Percentiles rank a stretch among this genome's conserved stretches.
Evolutionary conservation across 2,888 invertebrate genomes (phyloP).

Genomic region (Amitus sp.): DNA sequence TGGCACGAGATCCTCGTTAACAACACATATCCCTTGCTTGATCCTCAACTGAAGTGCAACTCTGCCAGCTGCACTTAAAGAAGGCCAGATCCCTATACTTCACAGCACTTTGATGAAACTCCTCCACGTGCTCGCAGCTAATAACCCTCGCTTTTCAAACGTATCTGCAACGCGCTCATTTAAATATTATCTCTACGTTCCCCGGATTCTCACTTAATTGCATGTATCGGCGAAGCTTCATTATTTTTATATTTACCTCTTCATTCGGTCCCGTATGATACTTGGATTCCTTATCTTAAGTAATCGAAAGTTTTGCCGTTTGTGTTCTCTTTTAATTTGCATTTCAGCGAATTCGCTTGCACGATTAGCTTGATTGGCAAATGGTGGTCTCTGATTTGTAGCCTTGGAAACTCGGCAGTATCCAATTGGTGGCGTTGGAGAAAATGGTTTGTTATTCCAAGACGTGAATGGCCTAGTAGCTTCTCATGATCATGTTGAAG

Average conservation of each 20-base stretch:
- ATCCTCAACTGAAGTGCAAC: slow-evolving; percentile 21
- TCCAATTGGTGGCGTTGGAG: background rate
- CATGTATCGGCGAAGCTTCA: slow-evolving; percentile 2
- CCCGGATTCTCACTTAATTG: slow-evolving; percentile 5
- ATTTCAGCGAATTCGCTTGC: too few relatives aligned
- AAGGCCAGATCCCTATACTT: slow-evolving; percentile 27
- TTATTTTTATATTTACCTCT: slow-evolving; percentile 7
- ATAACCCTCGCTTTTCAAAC: slow-evolving; percentile 18
- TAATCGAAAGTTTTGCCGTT: background rate
- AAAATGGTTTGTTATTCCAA: slow-evolving; percentile 11
- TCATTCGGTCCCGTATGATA: slow-evolving; percentile 1
- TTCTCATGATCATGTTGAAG: background rate
- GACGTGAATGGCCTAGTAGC: slow-evolving; percentile 5
- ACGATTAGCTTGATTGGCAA: too few relatives aligned
- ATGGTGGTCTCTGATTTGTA: too few relatives aligned
- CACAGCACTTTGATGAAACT: slow-evolving; percentile 25
- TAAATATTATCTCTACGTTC: slow-evolving; percentile 5
- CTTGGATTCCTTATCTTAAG: slow-evolving; percentile 5
- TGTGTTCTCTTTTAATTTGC: background rate
- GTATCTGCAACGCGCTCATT: slow-evolving; percentile 13
- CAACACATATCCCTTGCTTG: slow-evolving; percentile 28
- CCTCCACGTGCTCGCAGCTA: slow-evolving; percentile 17
- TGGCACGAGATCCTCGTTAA: slow-evolving; percentile 34
- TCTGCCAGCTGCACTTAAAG: slow-evolving; percentile 26
- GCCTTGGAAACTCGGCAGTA: too few relatives aligned